These are phyloP conservation scores for Cephonodes hylas DNA, from an alignment of 2,888 invertebrate species.

Conservation along the genomic window DNA sequence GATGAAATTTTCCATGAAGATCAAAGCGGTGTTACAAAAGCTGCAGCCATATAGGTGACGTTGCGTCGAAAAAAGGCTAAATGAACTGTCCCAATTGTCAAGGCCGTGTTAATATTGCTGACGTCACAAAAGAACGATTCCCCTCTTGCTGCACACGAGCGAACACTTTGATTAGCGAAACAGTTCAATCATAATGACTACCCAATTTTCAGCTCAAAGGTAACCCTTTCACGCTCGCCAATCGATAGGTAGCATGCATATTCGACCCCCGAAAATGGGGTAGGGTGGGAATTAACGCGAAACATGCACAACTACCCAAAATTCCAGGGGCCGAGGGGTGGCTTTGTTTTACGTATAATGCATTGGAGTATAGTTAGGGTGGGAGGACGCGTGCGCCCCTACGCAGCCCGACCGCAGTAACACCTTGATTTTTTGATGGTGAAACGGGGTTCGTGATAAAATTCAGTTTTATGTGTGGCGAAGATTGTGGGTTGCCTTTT, in stretches of 20 bases:
- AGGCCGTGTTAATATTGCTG: background rate
- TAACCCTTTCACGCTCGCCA: conserved; percentile 58
- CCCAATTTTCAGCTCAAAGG: conserved; percentile 49
- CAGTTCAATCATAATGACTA: conserved; percentile 53
- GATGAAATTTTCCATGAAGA: background rate
- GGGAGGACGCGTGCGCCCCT: conserved; percentile 35
- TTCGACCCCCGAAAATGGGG: conserved; percentile 33
- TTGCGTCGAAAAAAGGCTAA: background rate
- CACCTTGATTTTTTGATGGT: conserved; percentile 66
- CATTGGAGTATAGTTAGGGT: conserved; percentile 64
- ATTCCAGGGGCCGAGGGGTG: conserved; percentile 47
- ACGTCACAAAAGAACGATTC: background rate
- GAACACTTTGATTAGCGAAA: conserved; percentile 45
- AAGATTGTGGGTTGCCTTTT: conserved; percentile 10
- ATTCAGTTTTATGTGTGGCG: conserved; percentile 12
- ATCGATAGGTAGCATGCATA: conserved; percentile 56
- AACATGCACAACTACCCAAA: conserved; percentile 72
- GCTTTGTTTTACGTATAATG: conserved; percentile 71
- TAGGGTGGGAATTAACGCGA: conserved; percentile 57
- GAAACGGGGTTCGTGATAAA: conserved; percentile 13
- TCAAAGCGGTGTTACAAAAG: background rate
- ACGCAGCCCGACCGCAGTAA: conserved; percentile 24
- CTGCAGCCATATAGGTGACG: background rate
- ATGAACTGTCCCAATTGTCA: background rate
- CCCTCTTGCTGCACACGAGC: conserved; percentile 42